Base-by-base conservation (phyloP, 2,797 vertebrate genomes). In the Microctenopoma steveboyesi region DNA sequence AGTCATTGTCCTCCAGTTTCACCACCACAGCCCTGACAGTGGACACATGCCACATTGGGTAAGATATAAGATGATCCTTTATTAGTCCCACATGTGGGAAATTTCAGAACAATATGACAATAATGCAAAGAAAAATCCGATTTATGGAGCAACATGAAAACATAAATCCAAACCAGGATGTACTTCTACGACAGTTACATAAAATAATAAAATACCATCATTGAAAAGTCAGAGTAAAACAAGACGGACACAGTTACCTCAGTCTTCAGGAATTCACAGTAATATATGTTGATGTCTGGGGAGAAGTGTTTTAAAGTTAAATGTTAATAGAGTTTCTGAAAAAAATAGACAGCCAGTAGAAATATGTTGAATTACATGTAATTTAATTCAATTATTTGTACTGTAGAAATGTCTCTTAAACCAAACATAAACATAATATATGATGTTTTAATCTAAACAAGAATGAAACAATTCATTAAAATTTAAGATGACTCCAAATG, bases 21-120 rank as follows among this genome's bases (percentile, higher is more conserved):
- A 95, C 84, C 94, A 95, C 70, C 95, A 95, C 73, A 92, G 88
- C 80, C 93, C 93, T 5, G 85, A 91, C 35, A 92, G 81, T 64
- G 94, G 91, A 62, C 79, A 76, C 25, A 94, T 95, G 86, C 95
- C 95, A 5, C 92, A 86, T 39, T 94, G 92, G 95, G 95, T 95
- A 81, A 89, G 91, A 83, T 61, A 48, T 1, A 22, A 22, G 22
- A 22, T 22, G 22, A 22, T 22, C 22, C 22, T 22, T 22, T 22
- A 2, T 22, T 22, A 22, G 22, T 22, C 22, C 22, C 22, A 22
- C 22, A 22, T 22, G 22, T 22, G 22, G 22, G 22, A 22, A 22
- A 22, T 22, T 22, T 22, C 22, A 22, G 22, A 22, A 22, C 22
- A 22, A 22, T 22, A 22, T 22, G 22, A 16, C 18, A 43, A 35